Conservation (phyloP, 2,797 vertebrate species). For the Acipenser ruthenus region DNA sequence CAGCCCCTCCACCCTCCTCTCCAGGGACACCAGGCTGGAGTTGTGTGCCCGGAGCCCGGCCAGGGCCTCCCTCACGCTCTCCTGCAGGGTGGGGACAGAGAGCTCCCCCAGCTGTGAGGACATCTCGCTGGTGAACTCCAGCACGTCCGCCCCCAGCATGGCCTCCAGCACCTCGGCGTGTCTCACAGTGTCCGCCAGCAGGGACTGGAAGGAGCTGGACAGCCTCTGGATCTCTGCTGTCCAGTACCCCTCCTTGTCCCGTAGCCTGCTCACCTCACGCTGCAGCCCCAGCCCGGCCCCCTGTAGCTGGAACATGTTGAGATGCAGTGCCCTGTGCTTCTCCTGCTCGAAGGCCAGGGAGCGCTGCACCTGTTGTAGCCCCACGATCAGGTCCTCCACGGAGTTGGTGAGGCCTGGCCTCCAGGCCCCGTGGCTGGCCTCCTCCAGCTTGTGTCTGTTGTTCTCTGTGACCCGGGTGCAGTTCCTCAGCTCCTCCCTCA, state of each 20-base stretch:
- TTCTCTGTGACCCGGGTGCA: slow-evolving; percentile 47
- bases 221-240: slow-evolving; percentile 47
- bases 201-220: slow-evolving; percentile 61
- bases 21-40: slow-evolving; percentile 35
- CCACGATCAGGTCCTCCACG: slow-evolving; percentile 48
- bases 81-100: slow-evolving; percentile 56
- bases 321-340: slow-evolving; percentile 43
- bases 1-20: slow-evolving; percentile 27
- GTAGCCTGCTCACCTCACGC: slow-evolving; percentile 44
- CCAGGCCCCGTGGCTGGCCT: slow-evolving; percentile 38
- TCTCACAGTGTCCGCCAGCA: slow-evolving; percentile 69
- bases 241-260: slow-evolving; percentile 31
- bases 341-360: slow-evolving; percentile 41
- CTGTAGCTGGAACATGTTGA: slow-evolving; percentile 38
- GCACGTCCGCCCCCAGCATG: slow-evolving; percentile 73
- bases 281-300: slow-evolving; percentile 19
- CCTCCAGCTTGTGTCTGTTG: slow-evolving; percentile 43
- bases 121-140: slow-evolving; percentile 57
- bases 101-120: slow-evolving; percentile 28
- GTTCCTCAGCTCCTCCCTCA: slow-evolving; percentile 42
- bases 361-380: slow-evolving; percentile 50
- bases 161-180: slow-evolving; percentile 70
- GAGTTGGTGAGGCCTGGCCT: slow-evolving; percentile 48
- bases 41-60: slow-evolving; percentile 53
- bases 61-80: slow-evolving; percentile 49